phyloP scores from a whole-genome alignment of 2,797 vertebrate species.

The Cynopterus sphinx region DNA sequence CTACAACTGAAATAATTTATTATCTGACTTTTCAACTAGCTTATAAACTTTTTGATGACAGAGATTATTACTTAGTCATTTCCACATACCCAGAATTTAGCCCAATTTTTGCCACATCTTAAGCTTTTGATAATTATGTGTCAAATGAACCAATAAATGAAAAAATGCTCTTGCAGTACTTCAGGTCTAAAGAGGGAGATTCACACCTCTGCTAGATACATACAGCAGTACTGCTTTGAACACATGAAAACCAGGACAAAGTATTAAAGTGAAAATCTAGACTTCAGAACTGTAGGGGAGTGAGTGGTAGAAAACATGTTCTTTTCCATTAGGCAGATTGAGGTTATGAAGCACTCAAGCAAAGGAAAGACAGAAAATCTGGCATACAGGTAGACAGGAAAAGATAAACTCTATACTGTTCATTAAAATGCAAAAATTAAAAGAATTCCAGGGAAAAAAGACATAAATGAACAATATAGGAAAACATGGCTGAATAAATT shows the following conservation, averaged over 20 bases:
- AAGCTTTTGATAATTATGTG: neutral
- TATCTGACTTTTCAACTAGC: neutral
- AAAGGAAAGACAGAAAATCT: neutral
- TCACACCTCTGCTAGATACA: too few relatives aligned
- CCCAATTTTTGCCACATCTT: neutral
- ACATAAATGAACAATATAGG: neutral
- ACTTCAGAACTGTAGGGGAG: neutral
- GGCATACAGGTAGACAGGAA: neutral
- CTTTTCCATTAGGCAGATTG: neutral
- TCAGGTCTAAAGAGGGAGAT: neutral
- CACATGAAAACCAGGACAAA: neutral
- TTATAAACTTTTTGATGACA: neutral
- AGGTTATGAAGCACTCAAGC: neutral
- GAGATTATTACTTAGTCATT: neutral
- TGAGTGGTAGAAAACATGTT: neutral
- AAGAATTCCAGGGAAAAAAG: neutral
- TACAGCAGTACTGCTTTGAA: neutral
- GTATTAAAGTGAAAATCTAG: neutral
- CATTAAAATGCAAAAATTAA: neutral
- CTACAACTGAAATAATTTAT: neutral
- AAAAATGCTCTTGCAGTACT: neutral
- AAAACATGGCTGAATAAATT: neutral
- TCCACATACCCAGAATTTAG: neutral
- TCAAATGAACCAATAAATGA: neutral
- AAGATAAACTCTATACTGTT: neutral